phyloP scores from a whole-genome alignment of 2,888 invertebrate genomes.

The Meteorus cinctellus region DNA sequence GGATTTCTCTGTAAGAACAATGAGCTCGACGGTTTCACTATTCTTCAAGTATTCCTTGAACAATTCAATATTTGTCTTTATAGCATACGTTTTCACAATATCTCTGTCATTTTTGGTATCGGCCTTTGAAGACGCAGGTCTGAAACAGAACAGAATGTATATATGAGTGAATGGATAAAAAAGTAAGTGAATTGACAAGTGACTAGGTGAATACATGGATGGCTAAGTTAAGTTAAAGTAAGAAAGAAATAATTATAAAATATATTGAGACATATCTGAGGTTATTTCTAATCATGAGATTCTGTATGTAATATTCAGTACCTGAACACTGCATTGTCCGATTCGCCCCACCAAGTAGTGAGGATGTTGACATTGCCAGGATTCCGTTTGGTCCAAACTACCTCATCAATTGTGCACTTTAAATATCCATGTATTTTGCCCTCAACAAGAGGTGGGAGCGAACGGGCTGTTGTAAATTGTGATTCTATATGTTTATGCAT shows the following conservation, averaged over 20 bases:
- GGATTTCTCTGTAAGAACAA: constrained; percentile 60
- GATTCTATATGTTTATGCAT: constrained; percentile 26
- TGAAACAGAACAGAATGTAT: constrained; percentile 43
- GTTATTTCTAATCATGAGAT: constrained; percentile 8
- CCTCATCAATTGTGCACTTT: constrained; percentile 66
- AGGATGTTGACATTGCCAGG: constrained; percentile 65
- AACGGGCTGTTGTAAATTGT: constrained; percentile 54
- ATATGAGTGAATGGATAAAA: too few relatives aligned
- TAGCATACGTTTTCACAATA: constrained; percentile 61
- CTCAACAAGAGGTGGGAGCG: constrained; percentile 69
- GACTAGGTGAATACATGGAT: too few relatives aligned
- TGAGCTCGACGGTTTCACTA: constrained; percentile 65
- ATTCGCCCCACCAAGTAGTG: constrained; percentile 71
- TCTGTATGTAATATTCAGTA: constrained; percentile 48
- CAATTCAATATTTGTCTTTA: constrained; percentile 65
- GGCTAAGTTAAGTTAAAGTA: too few relatives aligned
- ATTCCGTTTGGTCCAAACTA: constrained; percentile 65
- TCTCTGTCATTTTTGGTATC: constrained; percentile 53
- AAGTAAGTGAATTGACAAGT: too few relatives aligned
- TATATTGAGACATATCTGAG: not conserved
- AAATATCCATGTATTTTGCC: constrained; percentile 69
- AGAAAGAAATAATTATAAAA: constrained; percentile 1
- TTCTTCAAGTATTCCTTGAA: constrained; percentile 70
- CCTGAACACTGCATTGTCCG: constrained; percentile 66
- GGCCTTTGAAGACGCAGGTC: constrained; percentile 62